Conservation (phyloP, 2,113 vertebrate species). For the Orientallactaga bullata region DNA sequence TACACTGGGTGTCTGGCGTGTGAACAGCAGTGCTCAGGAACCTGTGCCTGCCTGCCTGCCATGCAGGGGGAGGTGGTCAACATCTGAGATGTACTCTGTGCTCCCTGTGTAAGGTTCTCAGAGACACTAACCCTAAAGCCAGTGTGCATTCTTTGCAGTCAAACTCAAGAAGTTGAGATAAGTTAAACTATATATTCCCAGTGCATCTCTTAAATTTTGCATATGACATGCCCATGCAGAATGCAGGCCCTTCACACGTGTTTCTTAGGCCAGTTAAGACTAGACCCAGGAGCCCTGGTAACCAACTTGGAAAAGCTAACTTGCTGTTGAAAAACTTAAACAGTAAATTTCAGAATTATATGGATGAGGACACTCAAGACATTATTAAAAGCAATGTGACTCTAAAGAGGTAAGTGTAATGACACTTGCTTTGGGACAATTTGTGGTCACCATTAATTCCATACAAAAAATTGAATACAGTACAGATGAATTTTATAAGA, state of each 20-base stretch:
- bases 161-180: neutral
- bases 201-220: neutral
- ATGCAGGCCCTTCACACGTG: rapidly evolving
- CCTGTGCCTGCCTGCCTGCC: rapidly evolving
- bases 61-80: rapidly evolving
- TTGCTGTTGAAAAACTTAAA: neutral
- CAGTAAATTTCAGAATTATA: neutral
- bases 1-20: rapidly evolving
- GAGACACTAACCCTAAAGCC: neutral
- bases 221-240: rapidly evolving
- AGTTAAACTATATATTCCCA: neutral
- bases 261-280: too few relatives aligned
- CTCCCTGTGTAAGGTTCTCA: neutral
- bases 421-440: neutral
- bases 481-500: neutral
- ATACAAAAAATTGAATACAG: neutral
- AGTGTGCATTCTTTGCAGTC: too few relatives aligned
- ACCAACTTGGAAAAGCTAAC: neutral
- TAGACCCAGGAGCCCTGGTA: neutral
- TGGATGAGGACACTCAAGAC: rapidly evolving
- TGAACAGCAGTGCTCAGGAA: neutral
- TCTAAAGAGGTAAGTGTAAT: neutral
- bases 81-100: rapidly evolving
- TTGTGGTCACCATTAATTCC: neutral
- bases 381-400: neutral